Conservation (phyloP, 2,113 vertebrate genomes). For the Patagioenas fasciata region DNA sequence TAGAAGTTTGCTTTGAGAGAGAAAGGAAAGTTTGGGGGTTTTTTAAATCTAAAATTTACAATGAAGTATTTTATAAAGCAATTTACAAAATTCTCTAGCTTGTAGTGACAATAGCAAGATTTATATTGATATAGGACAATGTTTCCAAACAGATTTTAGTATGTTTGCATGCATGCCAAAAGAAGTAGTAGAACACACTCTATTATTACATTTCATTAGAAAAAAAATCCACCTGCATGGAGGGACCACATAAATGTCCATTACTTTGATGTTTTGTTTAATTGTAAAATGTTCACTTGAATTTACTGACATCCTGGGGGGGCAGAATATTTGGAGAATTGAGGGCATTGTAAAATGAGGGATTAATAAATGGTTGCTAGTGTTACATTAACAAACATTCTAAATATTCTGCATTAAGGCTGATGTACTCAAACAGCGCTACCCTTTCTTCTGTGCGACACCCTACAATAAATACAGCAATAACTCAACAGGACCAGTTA, state of each 20-base stretch:
- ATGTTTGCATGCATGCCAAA: not conserved
- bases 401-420: not conserved
- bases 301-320: not conserved
- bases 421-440: not conserved
- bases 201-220: not conserved
- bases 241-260: not conserved
- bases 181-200: not conserved
- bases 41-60: not conserved
- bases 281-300: not conserved
- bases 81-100: not conserved
- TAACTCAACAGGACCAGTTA: not conserved
- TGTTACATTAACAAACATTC: not conserved
- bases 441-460: not conserved
- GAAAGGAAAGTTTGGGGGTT: accelerated
- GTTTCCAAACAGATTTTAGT: not conserved
- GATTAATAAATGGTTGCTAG: not conserved
- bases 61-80: not conserved
- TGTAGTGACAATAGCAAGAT: not conserved
- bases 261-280: not conserved
- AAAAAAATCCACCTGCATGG: not conserved
- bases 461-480: not conserved
- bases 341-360: not conserved
- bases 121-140: not conserved
- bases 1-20: not conserved
- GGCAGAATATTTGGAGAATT: not conserved